phyloP scores from a whole-genome alignment of 2,113 vertebrate species.

The Seriola quinqueradiata region DNA sequence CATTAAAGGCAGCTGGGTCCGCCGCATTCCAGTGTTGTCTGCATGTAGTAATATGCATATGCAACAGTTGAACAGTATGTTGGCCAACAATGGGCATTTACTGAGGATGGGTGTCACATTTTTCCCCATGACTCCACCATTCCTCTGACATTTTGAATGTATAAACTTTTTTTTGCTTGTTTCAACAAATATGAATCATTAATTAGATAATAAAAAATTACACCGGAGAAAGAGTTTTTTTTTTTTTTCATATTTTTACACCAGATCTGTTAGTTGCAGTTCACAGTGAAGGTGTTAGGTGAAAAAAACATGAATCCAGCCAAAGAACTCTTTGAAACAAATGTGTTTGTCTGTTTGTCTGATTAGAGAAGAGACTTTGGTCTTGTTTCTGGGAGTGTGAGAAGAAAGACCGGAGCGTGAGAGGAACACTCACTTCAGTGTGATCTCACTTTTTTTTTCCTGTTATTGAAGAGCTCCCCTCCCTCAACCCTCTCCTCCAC shows the following conservation, averaged over 20 bases:
- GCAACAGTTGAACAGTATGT: neutral
- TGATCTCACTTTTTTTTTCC: neutral
- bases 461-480: neutral
- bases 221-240: neutral
- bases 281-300: neutral
- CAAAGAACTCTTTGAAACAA: neutral
- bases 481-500: neutral
- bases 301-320: neutral
- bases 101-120: neutral
- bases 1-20: neutral
- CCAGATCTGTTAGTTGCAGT: neutral
- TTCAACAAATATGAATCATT: neutral
- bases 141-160: neutral
- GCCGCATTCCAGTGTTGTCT: neutral
- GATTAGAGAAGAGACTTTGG: conserved; percentile 5
- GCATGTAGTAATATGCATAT: neutral
- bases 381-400: conserved; percentile 1
- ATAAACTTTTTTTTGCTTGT: neutral
- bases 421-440: neutral
- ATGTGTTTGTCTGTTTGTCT: neutral
- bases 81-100: too few relatives aligned
- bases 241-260: neutral
- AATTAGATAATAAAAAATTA: neutral
- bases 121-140: neutral
- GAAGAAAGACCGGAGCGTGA: neutral